Conservation (phyloP, 2,888 invertebrate genomes). For the Perizoma affinitatum region DNA sequence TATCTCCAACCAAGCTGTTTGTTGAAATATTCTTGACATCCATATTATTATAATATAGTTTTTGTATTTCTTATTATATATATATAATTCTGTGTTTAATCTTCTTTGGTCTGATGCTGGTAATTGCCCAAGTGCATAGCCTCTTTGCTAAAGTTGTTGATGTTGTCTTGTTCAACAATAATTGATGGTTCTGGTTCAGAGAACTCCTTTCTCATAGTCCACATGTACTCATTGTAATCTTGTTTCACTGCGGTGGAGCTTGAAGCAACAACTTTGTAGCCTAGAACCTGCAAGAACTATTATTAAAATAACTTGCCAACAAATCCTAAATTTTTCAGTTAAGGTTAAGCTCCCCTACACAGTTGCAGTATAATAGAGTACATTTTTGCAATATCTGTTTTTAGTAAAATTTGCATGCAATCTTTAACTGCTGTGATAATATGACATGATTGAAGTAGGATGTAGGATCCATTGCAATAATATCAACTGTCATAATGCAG, state of each 20-base stretch:
- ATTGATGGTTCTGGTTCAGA: constrained; percentile 91
- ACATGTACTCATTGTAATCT: constrained; percentile 96
- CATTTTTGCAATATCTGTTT: too few species aligned
- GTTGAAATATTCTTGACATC: constrained; percentile 66
- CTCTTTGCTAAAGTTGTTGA: constrained; percentile 85
- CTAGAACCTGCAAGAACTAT: constrained; percentile 86
- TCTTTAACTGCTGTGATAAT: too few species aligned
- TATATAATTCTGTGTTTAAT: constrained; percentile 53
- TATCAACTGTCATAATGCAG: too few species aligned
- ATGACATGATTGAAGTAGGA: too few species aligned
- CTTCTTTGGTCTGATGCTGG: constrained; percentile 73
- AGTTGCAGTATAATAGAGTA: too few species aligned
- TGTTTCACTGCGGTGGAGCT: constrained; percentile 94
- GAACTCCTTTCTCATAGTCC: constrained; percentile 96
- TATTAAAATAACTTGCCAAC: constrained; percentile 1
- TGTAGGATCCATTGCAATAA: too few species aligned
- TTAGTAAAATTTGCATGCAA: too few species aligned
- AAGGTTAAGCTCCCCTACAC: too few species aligned
- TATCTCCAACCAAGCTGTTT: constrained; percentile 50
- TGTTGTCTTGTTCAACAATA: constrained; percentile 85
- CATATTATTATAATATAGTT: constrained; percentile 50
- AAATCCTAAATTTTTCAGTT: too few species aligned
- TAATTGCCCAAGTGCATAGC: constrained; percentile 77
- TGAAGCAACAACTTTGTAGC: constrained; percentile 94
- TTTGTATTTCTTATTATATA: background rate